Evolutionary conservation across 1,140 invertebrate species (phyloP), one percentile per base, ranked within the genome.

Genomic region (Apolygus lucorum): DNA sequence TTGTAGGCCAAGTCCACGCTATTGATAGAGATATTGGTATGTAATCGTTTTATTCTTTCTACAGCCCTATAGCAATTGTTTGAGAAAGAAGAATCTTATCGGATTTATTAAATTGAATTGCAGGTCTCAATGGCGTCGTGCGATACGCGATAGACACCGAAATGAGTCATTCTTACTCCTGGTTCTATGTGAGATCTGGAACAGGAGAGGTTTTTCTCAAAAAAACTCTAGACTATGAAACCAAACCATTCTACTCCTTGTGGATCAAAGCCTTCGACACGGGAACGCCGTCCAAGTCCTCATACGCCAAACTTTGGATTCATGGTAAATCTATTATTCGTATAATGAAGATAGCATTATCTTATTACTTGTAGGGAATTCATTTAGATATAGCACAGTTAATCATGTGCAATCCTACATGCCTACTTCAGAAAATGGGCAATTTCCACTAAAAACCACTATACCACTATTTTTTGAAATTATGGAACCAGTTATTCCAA

Each of bases 251-350:
- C 1, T 88, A 92, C 79, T 87, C 90, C 74, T 88, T 96, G 73
- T 84, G 89, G 17, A 85, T 94, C 0, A 83, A 89, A 28, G 92
- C 92, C 0, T 86, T 84, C 22, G 93, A 96, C 80, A 82, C 85
- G 70, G 93, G 92, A 0, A 83, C 86, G 2, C 92, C 92, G 8
- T 83, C 86, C 29, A 79, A 92, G 1, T 87, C 85, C 52, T 89
- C 87, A 68, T 90, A 88, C 4, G 88, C 90, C 11, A 88, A 91
- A 76, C 86, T 96, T 21, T 90, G 89, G 83, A 81, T 95, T 1
- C 83, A 81, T 77, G 87, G 87, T 88, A 79, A 77, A 76, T 25
- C 62, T 63, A 14, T 28, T 13, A 27, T 63, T 14, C 1, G 27
- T 63, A 11, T 27, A 42, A 52, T 2, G 63, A 24, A 4, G 21